These are phyloP conservation scores for Mellivora capensis DNA, from an alignment of 2,113 vertebrate genomes.

Conservation along the genomic window DNA sequence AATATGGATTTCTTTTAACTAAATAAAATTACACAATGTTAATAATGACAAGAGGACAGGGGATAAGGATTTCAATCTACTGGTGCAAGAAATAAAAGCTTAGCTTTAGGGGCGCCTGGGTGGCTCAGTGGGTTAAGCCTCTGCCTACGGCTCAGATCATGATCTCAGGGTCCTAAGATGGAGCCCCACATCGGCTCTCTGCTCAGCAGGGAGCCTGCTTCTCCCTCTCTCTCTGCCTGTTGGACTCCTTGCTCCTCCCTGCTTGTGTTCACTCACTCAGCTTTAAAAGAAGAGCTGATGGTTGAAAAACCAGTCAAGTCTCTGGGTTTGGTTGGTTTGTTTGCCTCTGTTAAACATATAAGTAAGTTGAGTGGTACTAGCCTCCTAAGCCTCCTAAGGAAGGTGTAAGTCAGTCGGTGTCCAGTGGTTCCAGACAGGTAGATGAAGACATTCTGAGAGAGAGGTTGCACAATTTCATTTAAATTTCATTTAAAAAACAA, in stretches of 20 bases:
- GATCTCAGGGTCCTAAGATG: too few species aligned
- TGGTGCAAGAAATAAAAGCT: not conserved
- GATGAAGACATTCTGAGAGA: not conserved
- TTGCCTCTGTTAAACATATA: not conserved
- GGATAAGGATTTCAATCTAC: not conserved
- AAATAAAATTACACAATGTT: not conserved
- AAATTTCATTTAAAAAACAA: not conserved
- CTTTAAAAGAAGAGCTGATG: not conserved
- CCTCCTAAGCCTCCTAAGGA: not conserved
- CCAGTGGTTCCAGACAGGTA: not conserved
- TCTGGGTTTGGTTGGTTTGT: not conserved
- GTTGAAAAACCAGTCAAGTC: not conserved
- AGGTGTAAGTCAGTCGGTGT: rapidly evolving
- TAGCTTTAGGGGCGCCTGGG: not conserved
- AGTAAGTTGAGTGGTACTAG: not conserved
- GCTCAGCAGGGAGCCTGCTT: too few species aligned
- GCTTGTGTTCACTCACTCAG: not conserved
- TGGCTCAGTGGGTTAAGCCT: too few species aligned
- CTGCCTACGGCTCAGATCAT: too few species aligned
- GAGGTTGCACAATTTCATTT: not conserved
- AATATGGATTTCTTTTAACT: not conserved
- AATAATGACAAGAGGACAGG: not conserved
- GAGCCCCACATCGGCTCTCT: too few species aligned
- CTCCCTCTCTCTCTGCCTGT: too few species aligned
- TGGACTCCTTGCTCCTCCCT: too few species aligned